A percentile compares a stretch with the other conserved stretches of the same genome.
Conservation (phyloP, 2,113 vertebrate species). For the Xenopus borealis region DNA sequence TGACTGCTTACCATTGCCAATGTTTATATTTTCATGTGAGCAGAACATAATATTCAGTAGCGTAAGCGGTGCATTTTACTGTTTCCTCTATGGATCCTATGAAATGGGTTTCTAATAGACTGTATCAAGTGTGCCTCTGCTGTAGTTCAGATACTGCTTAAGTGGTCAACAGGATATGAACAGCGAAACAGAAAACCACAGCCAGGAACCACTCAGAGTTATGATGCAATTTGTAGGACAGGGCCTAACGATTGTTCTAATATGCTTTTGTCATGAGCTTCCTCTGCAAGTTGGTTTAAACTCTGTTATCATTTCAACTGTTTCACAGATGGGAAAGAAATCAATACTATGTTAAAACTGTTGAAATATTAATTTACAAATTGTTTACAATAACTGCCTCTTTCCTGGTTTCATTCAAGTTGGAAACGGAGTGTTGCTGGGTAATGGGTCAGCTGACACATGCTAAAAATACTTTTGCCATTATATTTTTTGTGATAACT, state of each 20-base stretch:
- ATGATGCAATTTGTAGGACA: slow-evolving; percentile 8
- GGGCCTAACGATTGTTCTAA: slow-evolving; percentile 5
- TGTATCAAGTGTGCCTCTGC: not conserved
- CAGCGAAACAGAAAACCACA: slow-evolving; percentile 13
- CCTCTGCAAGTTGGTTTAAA: not conserved
- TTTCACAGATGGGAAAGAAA: slow-evolving; percentile 9
- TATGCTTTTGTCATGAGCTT: not conserved
- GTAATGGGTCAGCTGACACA: not conserved
- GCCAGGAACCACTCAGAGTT: slow-evolving; percentile 2
- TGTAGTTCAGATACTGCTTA: not conserved
- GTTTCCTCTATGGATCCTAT: too few species aligned
- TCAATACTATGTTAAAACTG: slow-evolving; percentile 1
- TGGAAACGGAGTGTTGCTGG: not conserved
- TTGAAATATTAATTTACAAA: slow-evolving; percentile 6
- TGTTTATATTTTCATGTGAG: too few species aligned
- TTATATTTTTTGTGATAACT: too few species aligned
- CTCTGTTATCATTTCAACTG: not conserved
- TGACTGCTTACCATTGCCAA: too few species aligned
- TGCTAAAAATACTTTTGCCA: too few species aligned
- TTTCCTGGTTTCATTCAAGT: slow-evolving; percentile 6
- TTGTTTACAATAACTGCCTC: not conserved
- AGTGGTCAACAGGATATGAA: slow-evolving; percentile 13
- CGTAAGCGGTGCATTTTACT: too few species aligned
- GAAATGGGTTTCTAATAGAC: too few species aligned
- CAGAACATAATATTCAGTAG: too few species aligned